phyloP scores from a whole-genome alignment of 2,888 invertebrate species.

The Conops quadrifasciatus region DNA sequence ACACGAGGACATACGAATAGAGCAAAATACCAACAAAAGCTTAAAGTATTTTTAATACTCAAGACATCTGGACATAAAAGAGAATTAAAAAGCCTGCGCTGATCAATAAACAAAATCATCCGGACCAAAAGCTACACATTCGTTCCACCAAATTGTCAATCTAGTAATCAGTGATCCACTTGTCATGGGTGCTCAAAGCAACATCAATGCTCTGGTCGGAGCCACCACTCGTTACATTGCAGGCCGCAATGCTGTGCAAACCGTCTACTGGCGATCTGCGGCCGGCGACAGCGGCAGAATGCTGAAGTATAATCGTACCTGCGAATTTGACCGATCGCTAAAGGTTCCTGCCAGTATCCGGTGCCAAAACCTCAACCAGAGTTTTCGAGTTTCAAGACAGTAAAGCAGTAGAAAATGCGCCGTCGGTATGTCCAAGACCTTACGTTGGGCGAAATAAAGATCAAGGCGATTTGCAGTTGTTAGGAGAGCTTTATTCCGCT shows the following conservation, averaged over 20 bases:
- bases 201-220: conserved; percentile 71
- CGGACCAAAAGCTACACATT: neutral
- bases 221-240: conserved; percentile 77
- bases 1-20: too few species aligned
- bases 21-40: neutral
- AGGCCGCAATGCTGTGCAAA: conserved; percentile 78
- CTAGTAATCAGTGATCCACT: neutral
- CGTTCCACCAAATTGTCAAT: too few species aligned
- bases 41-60: neutral
- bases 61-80: neutral
- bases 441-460: neutral
- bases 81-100: neutral
- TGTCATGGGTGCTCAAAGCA: conserved; percentile 54
- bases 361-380: conserved; percentile 54
- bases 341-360: conserved; percentile 66
- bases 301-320: conserved; percentile 69
- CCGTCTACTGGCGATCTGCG: conserved; percentile 75
- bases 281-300: conserved; percentile 68
- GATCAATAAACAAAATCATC: neutral
- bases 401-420: neutral
- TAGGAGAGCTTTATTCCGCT: neutral
- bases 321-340: conserved; percentile 69
- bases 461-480: neutral
- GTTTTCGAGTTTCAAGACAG: conserved; percentile 43
- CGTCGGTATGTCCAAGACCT: neutral